A percentile compares a stretch with the other conserved stretches of the same genome.
phyloP scores from a whole-genome alignment of 2,797 vertebrate genomes.

The Parotocinclus haroldoi region DNA sequence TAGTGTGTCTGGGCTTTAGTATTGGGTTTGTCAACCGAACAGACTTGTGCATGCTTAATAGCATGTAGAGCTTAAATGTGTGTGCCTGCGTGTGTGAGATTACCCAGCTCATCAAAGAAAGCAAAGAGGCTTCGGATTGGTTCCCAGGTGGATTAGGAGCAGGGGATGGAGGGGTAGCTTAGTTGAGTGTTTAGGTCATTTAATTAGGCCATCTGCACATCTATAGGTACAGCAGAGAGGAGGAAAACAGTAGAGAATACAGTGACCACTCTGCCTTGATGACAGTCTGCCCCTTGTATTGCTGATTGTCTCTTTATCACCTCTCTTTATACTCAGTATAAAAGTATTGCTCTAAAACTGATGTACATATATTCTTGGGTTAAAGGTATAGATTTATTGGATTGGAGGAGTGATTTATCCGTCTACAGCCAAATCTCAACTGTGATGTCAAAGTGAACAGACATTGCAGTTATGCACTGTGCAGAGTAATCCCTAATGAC shows the following conservation, averaged over 20 bases:
- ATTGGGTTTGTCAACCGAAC: not conserved
- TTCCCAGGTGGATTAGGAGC: constrained; percentile 77
- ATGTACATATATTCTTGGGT: no score
- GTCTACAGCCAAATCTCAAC: no score
- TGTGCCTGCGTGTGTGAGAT: constrained; percentile 20
- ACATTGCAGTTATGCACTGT: no score
- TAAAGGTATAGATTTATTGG: no score
- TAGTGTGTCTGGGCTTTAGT: not conserved
- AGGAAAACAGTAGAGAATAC: not conserved
- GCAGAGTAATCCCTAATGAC: no score
- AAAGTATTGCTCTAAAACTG: no score
- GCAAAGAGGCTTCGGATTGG: constrained; percentile 77
- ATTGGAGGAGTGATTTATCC: no score
- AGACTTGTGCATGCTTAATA: constrained; percentile 47
- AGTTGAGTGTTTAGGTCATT: constrained; percentile 64
- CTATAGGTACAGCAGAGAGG: constrained; percentile 32
- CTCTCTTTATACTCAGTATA: no score
- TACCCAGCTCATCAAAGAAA: constrained; percentile 26
- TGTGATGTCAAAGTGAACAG: no score
- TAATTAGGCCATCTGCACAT: constrained; percentile 86
- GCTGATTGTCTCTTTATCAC: no score
- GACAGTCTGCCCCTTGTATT: no score
- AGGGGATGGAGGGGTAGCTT: constrained; percentile 58
- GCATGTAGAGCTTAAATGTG: constrained; percentile 28
- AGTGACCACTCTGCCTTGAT: not conserved